phyloP scores from a whole-genome alignment of 2,888 invertebrate species.

The Nezara viridula region DNA sequence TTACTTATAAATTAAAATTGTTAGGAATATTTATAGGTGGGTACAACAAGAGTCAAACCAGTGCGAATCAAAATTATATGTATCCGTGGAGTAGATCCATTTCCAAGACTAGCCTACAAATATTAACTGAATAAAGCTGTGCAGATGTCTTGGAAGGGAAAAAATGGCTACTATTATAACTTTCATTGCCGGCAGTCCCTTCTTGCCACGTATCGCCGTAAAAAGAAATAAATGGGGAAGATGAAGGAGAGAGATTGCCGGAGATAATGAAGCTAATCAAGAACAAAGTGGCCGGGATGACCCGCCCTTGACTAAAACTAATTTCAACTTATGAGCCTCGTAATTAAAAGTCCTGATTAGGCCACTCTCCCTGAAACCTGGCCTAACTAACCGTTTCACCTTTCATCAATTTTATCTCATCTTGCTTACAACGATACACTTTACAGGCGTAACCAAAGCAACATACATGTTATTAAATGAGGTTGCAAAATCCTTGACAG shows the following conservation, averaged over 20 bases:
- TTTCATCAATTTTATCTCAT: constrained; percentile 20
- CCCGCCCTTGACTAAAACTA: neutral
- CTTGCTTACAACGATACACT: neutral
- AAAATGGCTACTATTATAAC: neutral
- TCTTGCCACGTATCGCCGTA: neutral
- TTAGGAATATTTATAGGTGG: too few relatives aligned
- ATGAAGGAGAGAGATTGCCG: neutral
- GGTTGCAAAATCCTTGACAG: neutral
- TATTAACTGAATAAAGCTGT: neutral
- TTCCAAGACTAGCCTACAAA: neutral
- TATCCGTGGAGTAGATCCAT: too few relatives aligned
- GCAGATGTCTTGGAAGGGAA: neutral
- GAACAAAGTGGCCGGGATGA: neutral
- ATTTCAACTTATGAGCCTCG: constrained; percentile 47
- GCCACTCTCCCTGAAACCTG: neutral
- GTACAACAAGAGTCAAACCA: too few relatives aligned
- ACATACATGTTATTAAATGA: neutral
- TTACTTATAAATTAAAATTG: too few relatives aligned
- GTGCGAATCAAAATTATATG: too few relatives aligned
- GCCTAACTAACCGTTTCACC: neutral
- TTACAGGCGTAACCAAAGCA: neutral
- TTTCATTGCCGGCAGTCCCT: neutral
- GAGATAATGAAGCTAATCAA: neutral
- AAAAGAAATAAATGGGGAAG: neutral
- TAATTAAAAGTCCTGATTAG: constrained; percentile 42